Conservation (phyloP, 2,113 vertebrate genomes). For the Pseudopodoces humilis region DNA sequence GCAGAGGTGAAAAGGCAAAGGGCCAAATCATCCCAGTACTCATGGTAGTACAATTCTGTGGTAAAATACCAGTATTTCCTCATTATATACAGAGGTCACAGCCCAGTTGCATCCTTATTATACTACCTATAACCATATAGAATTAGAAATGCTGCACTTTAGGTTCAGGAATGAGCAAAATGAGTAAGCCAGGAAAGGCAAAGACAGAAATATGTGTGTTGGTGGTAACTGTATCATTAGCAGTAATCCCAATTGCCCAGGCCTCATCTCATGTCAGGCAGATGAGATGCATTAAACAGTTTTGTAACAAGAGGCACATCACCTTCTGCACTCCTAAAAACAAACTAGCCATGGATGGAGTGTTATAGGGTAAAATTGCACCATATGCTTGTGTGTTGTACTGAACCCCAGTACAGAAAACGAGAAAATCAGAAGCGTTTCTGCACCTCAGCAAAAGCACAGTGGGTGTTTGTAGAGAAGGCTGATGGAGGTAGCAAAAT, state of each 20-base stretch:
- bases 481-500: neutral
- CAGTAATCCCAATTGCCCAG: neutral
- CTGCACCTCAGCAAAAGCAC: neutral
- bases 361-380: neutral
- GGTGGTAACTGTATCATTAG: neutral
- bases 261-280: neutral
- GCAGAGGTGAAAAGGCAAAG: neutral
- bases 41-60: neutral
- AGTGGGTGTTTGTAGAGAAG: neutral
- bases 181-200: neutral
- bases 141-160: neutral
- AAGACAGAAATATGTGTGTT: neutral
- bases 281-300: neutral
- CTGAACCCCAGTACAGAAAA: neutral
- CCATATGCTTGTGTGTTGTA: neutral
- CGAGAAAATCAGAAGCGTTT: neutral
- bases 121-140: neutral
- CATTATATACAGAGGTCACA: rapidly evolving
- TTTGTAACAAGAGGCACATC: neutral
- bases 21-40: neutral
- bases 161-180: neutral
- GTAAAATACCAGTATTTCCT: neutral
- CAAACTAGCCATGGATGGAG: neutral
- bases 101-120: neutral
- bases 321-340: neutral